phyloP scores from a whole-genome alignment of 2,888 invertebrate genomes.

The Pherbina coryleti region DNA sequence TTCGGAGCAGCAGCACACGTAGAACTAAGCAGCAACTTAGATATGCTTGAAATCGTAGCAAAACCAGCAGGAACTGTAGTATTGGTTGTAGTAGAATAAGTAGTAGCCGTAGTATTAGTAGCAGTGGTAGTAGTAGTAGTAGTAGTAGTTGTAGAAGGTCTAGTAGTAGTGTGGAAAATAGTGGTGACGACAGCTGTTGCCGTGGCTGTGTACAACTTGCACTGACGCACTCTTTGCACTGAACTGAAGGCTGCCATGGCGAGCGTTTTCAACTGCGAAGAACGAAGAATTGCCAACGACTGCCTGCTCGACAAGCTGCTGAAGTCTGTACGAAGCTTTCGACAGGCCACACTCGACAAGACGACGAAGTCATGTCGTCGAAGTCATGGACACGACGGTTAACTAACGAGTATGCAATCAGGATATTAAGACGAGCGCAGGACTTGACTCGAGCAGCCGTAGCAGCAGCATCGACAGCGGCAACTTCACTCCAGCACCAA shows the following conservation, averaged over 20 bases:
- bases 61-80: slow-evolving; percentile 26
- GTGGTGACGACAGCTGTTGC: slow-evolving; percentile 22
- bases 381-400: slow-evolving; percentile 18
- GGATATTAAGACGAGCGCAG: slow-evolving; percentile 16
- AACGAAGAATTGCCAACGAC: slow-evolving; percentile 50
- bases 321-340: slow-evolving; percentile 42
- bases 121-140: slow-evolving; percentile 28
- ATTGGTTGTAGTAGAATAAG: slow-evolving; percentile 35
- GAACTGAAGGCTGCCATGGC: slow-evolving; percentile 57
- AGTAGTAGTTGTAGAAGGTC: slow-evolving; percentile 20
- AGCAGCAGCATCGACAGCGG: slow-evolving; percentile 19
- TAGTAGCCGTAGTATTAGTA: slow-evolving; percentile 34
- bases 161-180: slow-evolving; percentile 15
- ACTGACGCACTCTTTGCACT: slow-evolving; percentile 66
- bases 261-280: slow-evolving; percentile 55
- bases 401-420: background rate
- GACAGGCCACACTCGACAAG: background rate
- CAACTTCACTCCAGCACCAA: background rate
- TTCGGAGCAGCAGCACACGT: slow-evolving; percentile 31
- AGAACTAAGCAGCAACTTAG: slow-evolving; percentile 29
- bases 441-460: background rate
- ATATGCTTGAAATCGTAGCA: slow-evolving; percentile 13
- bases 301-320: slow-evolving; percentile 44
- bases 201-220: slow-evolving; percentile 58
- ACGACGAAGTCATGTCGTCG: slow-evolving; percentile 23